These are phyloP conservation scores for Sarcophaga bullata DNA, from an alignment of 1,140 invertebrate species.

Conservation along the genomic window DNA sequence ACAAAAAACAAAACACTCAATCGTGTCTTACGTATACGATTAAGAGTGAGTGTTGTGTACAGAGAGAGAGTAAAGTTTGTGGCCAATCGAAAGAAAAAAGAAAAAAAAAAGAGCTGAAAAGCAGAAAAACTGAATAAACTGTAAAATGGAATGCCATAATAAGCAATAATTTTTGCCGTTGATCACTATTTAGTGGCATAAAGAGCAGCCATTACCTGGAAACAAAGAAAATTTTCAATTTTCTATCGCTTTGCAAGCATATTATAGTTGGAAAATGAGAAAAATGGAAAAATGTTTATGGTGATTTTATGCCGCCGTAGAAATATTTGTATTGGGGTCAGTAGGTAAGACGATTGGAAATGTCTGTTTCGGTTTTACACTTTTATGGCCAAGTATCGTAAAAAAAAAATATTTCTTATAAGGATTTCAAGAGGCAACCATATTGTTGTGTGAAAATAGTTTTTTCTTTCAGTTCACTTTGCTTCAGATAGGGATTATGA, in stretches of 20 bases:
- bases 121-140: too few relatives aligned
- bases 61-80: too few relatives aligned
- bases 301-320: constrained; percentile 6
- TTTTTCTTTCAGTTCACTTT: too few relatives aligned
- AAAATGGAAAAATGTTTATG: constrained; percentile 37
- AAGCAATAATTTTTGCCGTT: constrained; percentile 33
- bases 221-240: constrained; percentile 22
- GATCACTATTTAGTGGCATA: constrained; percentile 35
- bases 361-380: neutral
- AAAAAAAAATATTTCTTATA: neutral
- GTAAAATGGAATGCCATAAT: constrained; percentile 12
- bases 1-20: neutral
- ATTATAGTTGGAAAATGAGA: neutral
- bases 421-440: neutral
- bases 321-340: constrained; percentile 22
- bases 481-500: too few relatives aligned
- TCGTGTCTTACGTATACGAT: neutral
- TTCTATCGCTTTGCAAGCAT: neutral
- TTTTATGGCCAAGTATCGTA: neutral
- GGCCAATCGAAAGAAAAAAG: too few relatives aligned
- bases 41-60: too few relatives aligned
- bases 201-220: constrained; percentile 33
- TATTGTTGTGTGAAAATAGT: too few relatives aligned
- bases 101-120: too few relatives aligned
- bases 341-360: constrained; percentile 30